A percentile compares a stretch with the other conserved stretches of the same genome.
Evolutionary conservation across 2,797 vertebrate species (phyloP).

Genomic region (Myiotriccus ornatus): DNA sequence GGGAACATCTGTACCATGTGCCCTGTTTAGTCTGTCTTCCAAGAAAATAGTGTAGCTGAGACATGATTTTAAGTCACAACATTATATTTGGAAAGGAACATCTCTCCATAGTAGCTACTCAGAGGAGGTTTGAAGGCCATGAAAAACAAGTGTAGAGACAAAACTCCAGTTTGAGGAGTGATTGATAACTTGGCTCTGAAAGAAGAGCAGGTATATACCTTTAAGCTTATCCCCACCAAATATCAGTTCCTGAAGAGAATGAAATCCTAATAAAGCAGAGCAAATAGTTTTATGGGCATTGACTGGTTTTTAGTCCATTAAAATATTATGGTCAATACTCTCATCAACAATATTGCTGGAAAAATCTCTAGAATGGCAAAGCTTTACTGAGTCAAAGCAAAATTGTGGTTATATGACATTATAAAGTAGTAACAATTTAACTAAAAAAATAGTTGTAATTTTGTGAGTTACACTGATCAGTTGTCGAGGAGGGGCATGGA

Average conservation of each 20-base stretch:
- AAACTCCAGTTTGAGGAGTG: not conserved
- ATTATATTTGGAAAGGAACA: not conserved
- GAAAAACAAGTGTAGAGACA: not conserved
- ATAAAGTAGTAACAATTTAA: not conserved
- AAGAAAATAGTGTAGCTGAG: not conserved
- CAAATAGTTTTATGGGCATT: not conserved
- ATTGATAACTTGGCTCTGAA: not conserved
- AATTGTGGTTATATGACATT: not conserved
- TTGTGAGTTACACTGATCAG: not conserved
- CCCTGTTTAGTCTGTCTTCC: not conserved
- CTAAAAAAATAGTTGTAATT: not conserved
- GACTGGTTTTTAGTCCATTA: not conserved
- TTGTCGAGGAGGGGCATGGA: not conserved
- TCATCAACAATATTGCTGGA: not conserved
- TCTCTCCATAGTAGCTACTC: not conserved
- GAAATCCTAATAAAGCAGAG: not conserved
- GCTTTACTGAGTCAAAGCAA: not conserved
- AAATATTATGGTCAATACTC: not conserved
- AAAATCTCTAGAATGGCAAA: not conserved
- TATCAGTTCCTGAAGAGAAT: not conserved
- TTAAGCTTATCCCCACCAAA: not conserved
- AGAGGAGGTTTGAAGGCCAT: not conserved
- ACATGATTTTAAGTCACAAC: not conserved
- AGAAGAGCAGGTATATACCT: not conserved
- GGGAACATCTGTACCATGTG: not conserved